Base-by-base conservation (phyloP, 2,113 vertebrate species). In the Trichechus manatus region DNA sequence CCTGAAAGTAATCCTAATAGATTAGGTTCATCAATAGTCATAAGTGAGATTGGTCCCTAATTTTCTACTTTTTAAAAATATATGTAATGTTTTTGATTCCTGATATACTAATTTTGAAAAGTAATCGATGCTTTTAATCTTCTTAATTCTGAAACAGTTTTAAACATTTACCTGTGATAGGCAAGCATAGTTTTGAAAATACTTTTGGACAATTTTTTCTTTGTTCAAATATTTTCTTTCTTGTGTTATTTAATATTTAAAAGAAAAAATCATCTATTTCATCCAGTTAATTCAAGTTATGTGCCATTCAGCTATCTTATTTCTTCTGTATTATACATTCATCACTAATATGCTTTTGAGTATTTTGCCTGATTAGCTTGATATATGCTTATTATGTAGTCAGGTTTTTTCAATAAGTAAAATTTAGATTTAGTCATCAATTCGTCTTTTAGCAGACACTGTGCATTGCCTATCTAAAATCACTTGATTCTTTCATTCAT, bases 21-120 rank as follows among this genome's bases (percentile, higher is more conserved):
- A 93, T 91, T 88, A 82, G 82, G 9, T 93, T 93, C 74, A 96
- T 91, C 66, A 50, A 86, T 94, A 96, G 44, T 82, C 74, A 86
- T 95, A 94, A 94, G 39, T 39, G 39, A 39, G 39, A 39, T 39
- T 39, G 39, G 39, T 39, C 39, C 39, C 39, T 39, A 39, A 81
- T 93, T 80, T 97, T 94, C 29, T 4, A 89, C 78, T 82, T 93
- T 97, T 94, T 9, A 79, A 94, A 88, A 74, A 59, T 47, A 63
- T 59, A 33, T 85, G 72, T 77, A 84, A 77, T 66, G 64, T 74
- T 72, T 96, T 95, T 81, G 42, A 95, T 63, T 59, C 0, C 81
- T 93, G 86, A 85, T 91, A 79, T 78, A 72, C 50, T 97, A 83
- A 95, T 95, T 87, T 94, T 80, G 25, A 33, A 83, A 92, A 94